Evolutionary conservation across 2,797 vertebrate genomes (phyloP), one percentile per base, ranked within the genome.

Genomic region (Sciaenops ocellatus): DNA sequence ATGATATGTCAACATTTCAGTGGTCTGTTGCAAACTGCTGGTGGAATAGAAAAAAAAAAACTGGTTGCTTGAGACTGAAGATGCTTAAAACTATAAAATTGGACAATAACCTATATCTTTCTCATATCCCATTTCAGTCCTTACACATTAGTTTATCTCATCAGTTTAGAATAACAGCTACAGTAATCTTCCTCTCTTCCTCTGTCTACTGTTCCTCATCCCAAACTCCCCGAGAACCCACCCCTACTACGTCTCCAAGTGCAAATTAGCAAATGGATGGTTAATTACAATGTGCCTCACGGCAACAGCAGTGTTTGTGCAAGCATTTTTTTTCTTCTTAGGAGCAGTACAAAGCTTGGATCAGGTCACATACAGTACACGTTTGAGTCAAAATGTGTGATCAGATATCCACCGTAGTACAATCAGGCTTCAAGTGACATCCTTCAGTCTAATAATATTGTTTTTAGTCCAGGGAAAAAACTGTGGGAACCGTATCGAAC

Each of bases 281-380:
- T 88, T 94, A 93, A 93, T 94, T 94, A 94, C 86, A 89, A 76
- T 64, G 76, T 90, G 92, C 93, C 91, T 93, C 92, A 83, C 73
- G 46, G 93, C 93, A 93, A 92, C 90, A 90, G 88, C 68, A 68
- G 71, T 70, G 66, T 84, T 80, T 71, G 59, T 70, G 61, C 64
- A 6, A 41, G 26, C 51, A 28, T 41, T 24, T 67, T 68, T 42
- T 61, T 64, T 26, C 4, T 50, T 59, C 55, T 34, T 1, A 8
- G 41, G 47, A 68, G 16, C 16, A n/a, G 34, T 4, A 24, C 44
- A 61, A 71, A 44, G 56, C 8, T n/a, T 7, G 8, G 52, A 64
- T 78, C 47, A 76, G 54, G 46, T 70, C 56, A 73, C 22, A 61
- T 12, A 20, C 5, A 57, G 6, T 47, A 5, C 30, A 46, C 18